Evolutionary conservation across 1,140 invertebrate genomes (phyloP), one percentile per base, ranked within the genome.

Genomic region (Solenopsis invicta): DNA sequence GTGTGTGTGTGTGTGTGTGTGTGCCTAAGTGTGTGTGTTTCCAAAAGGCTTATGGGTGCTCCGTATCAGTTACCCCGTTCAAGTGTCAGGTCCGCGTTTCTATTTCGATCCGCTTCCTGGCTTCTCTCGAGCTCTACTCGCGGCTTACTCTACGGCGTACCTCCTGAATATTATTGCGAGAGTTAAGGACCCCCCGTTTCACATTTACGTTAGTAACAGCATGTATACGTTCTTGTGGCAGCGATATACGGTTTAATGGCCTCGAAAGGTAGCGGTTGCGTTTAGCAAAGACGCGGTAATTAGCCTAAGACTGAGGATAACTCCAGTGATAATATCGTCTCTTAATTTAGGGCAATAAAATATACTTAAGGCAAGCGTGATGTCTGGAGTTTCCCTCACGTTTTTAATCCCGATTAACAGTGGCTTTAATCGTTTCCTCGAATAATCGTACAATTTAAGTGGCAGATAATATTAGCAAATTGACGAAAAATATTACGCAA

Each of bases 251-350:
- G 62, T 61, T 54, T 91, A 92, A 91, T 86, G 85, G 87, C 82
- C 62, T 62, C 80, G 77, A 64, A 87, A 87, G 81, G 76, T 72
- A 88, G 87, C 88, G 84, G 81, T 72, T 76, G 87, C 88, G 81
- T 92, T 90, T 91, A 92, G 88, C 87, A 88, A 90, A 77, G 85
- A 87, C 78, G 77, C 85, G 74, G 89, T 86, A 89, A 89, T 92
- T 84, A 91, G 88, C 86, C 80, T 34, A 59, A 84, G 69, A 71
- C 69, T 74, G 41, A 62, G 69, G 41, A 74, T 82, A 82, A 74
- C 18, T 84, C 41, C 21, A 41, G 52, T 18, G 74, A 54, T 74
- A 84, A 61, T 18, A 41, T 18, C 64, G 29, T 45, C 62, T 67
- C 62, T 80, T 80, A 69, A 80, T 80, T 80, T n/a, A 34, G 18